phyloP scores from a whole-genome alignment of 1,140 invertebrate genomes.

The Cardiocondyla obscurior region DNA sequence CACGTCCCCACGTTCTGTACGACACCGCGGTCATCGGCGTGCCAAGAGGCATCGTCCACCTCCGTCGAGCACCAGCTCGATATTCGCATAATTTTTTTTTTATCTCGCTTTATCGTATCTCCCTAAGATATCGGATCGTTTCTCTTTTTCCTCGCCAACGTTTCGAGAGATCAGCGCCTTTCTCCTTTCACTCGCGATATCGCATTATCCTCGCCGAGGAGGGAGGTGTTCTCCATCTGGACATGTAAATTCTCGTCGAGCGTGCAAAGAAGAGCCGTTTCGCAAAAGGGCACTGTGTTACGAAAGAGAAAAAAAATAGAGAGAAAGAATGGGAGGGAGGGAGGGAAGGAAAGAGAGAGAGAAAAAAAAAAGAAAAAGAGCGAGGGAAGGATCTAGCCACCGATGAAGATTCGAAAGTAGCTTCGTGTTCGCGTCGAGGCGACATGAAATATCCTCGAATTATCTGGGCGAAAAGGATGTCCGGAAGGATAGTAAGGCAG shows the following conservation, averaged over 20 bases:
- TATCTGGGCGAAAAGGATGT: slow-evolving; percentile 25
- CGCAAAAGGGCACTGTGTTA: slow-evolving; percentile 55
- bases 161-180: no score
- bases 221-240: slow-evolving; percentile 69
- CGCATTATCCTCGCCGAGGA: slow-evolving; percentile 34
- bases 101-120: slow-evolving; percentile 29
- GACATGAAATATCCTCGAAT: background rate
- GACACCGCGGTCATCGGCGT: background rate
- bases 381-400: slow-evolving; percentile 37
- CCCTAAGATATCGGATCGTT: slow-evolving; percentile 55
- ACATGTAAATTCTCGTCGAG: slow-evolving; percentile 69
- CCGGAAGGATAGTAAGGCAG: background rate
- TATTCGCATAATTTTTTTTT: slow-evolving; percentile 52
- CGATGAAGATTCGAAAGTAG: slow-evolving; percentile 79
- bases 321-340: background rate
- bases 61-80: no score
- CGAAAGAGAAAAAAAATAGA: slow-evolving; percentile 22
- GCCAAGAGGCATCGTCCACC: slow-evolving; percentile 5
- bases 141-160: slow-evolving; percentile 81
- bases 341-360: background rate
- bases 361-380: background rate
- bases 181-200: slow-evolving; percentile 28
- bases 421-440: background rate
- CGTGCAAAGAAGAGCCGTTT: slow-evolving; percentile 35
- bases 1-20: background rate